Conservation (phyloP, 2,888 invertebrate species). For the Synergus gifuensis region DNA sequence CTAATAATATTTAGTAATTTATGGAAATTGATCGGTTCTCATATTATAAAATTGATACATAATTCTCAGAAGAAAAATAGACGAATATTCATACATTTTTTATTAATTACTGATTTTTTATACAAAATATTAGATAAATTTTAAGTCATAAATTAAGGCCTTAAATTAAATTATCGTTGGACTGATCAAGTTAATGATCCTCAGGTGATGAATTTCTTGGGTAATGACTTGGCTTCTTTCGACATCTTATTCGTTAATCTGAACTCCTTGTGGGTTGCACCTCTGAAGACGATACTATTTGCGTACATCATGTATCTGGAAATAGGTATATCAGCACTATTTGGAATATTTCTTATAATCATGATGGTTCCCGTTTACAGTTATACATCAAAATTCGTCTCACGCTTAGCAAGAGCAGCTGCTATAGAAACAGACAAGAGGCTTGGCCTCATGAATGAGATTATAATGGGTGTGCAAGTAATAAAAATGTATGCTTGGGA, state of each 20-base stretch:
- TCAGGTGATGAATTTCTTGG: conserved; percentile 82
- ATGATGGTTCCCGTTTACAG: conserved; percentile 60
- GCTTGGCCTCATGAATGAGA: conserved; percentile 93
- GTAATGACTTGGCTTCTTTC: conserved; percentile 88
- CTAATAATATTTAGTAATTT: too few relatives aligned
- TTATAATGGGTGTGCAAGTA: conserved; percentile 90
- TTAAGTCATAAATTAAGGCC: too few relatives aligned
- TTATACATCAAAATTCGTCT: not conserved
- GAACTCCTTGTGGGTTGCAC: conserved; percentile 85
- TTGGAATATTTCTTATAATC: not conserved
- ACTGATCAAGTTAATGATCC: conserved; percentile 1
- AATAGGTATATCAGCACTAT: conserved; percentile 79
- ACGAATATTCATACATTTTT: too few relatives aligned
- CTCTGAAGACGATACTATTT: conserved; percentile 82
- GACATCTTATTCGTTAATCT: conserved; percentile 85
- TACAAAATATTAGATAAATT: too few relatives aligned
- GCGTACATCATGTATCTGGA: conserved; percentile 78
- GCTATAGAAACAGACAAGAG: conserved; percentile 91
- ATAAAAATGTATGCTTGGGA: conserved; percentile 96
- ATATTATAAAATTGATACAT: too few relatives aligned
- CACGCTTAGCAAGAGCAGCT: conserved; percentile 78
- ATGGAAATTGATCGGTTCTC: too few relatives aligned
- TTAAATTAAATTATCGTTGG: too few relatives aligned
- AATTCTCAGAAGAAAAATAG: too few relatives aligned
- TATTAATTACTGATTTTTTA: too few relatives aligned